Conservation (phyloP, 30 jellyfish, hydroid and myxozoan genomes). For the Chrysaora quinquecirrha region DNA sequence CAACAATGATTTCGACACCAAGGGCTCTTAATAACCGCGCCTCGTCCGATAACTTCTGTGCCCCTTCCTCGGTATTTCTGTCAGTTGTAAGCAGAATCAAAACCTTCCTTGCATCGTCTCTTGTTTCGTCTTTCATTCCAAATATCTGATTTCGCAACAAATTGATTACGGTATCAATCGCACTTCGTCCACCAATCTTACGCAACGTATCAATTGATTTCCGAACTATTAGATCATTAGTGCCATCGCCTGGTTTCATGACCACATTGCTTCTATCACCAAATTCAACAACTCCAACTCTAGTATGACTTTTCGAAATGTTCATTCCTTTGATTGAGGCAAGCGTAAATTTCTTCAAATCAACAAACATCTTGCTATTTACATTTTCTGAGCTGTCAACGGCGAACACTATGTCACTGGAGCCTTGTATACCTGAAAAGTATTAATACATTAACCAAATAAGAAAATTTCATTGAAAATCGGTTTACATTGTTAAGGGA, state of each 20-base stretch:
- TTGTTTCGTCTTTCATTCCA: slow-evolving; percentile 21
- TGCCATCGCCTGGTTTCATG: slow-evolving; percentile 45
- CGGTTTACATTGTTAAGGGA: too few relatives aligned
- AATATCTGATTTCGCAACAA: slow-evolving; percentile 21
- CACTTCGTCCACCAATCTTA: slow-evolving; percentile 76
- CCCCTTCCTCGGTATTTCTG: slow-evolving; percentile 48
- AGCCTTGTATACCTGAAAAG: slow-evolving; percentile 71
- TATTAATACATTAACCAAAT: too few relatives aligned
- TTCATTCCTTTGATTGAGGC: slow-evolving; percentile 51
- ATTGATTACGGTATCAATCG: slow-evolving; percentile 59
- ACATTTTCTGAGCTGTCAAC: slow-evolving; percentile 74
- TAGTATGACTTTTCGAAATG: slow-evolving; percentile 28
- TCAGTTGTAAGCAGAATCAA: slow-evolving; percentile 75
- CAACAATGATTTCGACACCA: slow-evolving; percentile 67
- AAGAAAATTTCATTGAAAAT: too few relatives aligned
- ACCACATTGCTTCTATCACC: slow-evolving; percentile 45
- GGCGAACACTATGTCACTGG: slow-evolving; percentile 53
- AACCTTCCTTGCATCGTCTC: slow-evolving; percentile 52
- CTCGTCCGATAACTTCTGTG: slow-evolving; percentile 52
- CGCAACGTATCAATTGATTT: slow-evolving; percentile 3
- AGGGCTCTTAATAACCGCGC: slow-evolving; percentile 46
- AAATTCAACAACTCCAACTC: slow-evolving; percentile 66
- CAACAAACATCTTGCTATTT: slow-evolving; percentile 18
- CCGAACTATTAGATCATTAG: background rate
- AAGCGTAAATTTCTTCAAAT: slow-evolving; percentile 54